A percentile compares a stretch with the other conserved stretches of the same genome.
phyloP scores from a whole-genome alignment of 2,888 invertebrate genomes.

The Desoria tigrina region DNA sequence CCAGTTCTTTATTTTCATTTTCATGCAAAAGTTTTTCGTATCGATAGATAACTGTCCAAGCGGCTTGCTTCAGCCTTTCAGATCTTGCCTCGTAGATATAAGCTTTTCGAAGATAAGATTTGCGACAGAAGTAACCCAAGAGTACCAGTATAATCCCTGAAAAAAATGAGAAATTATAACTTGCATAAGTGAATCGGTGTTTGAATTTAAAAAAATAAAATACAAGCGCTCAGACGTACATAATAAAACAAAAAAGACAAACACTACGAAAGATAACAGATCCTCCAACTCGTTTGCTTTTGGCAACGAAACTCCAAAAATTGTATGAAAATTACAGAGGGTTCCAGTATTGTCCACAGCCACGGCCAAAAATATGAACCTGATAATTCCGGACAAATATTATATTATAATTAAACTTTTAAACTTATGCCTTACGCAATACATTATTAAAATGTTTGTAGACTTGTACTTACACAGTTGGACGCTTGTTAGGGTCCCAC shows the following conservation, averaged over 20 bases:
- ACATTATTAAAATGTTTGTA: not conserved
- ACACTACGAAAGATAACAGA: conserved; percentile 22
- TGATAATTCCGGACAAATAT: conserved; percentile 23
- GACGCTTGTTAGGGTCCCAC: conserved; percentile 17
- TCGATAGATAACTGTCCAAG: conserved; percentile 42
- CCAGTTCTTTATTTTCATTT: conserved; percentile 26
- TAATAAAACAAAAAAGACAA: conserved; percentile 23
- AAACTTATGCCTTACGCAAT: too few species aligned
- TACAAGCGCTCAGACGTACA: conserved; percentile 26
- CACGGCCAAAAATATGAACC: conserved; percentile 44
- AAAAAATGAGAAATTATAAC: conserved; percentile 1
- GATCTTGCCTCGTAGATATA: conserved; percentile 28
- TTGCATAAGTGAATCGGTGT: not conserved
- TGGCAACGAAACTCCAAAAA: conserved; percentile 44
- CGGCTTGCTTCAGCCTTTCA: conserved; percentile 38
- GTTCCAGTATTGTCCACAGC: conserved; percentile 32
- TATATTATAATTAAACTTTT: too few species aligned
- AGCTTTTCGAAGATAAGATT: conserved; percentile 19
- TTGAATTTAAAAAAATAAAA: not conserved
- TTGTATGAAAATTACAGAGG: conserved; percentile 37
- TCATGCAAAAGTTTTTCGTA: conserved; percentile 46
- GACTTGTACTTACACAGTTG: conserved; percentile 20
- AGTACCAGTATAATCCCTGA: conserved; percentile 33
- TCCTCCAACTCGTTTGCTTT: conserved; percentile 22
- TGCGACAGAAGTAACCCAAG: conserved; percentile 36